phyloP scores from a whole-genome alignment of 1,140 invertebrate species.

The Holotrichia oblita region DNA sequence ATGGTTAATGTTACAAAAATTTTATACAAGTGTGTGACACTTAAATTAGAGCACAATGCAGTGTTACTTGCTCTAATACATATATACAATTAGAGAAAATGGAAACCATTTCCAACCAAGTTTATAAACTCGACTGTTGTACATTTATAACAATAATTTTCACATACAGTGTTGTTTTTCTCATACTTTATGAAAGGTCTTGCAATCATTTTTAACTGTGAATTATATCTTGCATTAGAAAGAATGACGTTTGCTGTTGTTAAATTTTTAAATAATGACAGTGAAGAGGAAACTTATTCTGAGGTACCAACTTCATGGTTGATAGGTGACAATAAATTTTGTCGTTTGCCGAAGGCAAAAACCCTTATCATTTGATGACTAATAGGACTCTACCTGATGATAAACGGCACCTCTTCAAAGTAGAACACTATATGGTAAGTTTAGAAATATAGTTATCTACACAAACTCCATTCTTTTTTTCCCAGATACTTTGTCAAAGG shows the following conservation, averaged over 20 bases:
- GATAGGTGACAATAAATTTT: slow-evolving; percentile 8
- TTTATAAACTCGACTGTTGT: slow-evolving; percentile 7
- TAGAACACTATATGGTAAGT: background rate
- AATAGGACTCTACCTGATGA: slow-evolving; percentile 4
- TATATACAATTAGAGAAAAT: background rate
- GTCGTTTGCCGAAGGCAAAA: background rate
- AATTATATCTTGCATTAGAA: slow-evolving; percentile 4
- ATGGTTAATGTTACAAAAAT: background rate
- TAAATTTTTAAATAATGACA: background rate
- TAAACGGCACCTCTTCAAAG: background rate
- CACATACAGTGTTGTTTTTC: background rate
- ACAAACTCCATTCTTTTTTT: slow-evolving; percentile 9
- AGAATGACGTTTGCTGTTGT: slow-evolving; percentile 4
- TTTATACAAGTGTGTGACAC: background rate
- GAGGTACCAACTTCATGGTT: background rate
- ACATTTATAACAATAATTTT: background rate
- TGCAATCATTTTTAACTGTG: background rate
- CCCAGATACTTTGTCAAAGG: background rate
- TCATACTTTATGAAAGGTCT: background rate
- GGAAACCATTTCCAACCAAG: background rate
- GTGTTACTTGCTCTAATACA: background rate
- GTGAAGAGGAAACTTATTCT: background rate
- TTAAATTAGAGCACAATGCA: slow-evolving; percentile 13
- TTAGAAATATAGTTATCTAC: background rate
- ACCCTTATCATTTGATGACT: background rate